Evolutionary conservation across 2,113 vertebrate genomes (phyloP).

Genomic region (Pseudois nayaur): DNA sequence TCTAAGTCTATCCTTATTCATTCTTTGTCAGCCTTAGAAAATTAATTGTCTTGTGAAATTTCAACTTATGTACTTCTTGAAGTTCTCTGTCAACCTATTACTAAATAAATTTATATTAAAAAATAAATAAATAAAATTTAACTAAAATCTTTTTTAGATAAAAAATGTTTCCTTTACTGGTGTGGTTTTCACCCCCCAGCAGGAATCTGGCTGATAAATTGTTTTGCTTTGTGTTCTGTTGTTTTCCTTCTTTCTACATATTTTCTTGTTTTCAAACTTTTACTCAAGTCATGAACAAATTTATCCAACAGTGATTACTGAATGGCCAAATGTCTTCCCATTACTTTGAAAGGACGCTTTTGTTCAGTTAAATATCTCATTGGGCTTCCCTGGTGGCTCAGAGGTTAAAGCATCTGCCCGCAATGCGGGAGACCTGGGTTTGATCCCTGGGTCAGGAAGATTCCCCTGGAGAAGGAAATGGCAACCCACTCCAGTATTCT

Average conservation of each 20-base stretch:
- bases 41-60: background rate
- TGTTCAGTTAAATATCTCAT: background rate
- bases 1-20: background rate
- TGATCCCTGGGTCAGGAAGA: no score
- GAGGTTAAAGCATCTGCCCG: no score
- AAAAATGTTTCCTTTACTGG: background rate
- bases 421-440: no score
- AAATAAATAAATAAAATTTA: background rate
- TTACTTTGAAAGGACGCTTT: background rate
- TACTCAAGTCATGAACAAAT: background rate
- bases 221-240: background rate
- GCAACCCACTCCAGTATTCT: no score
- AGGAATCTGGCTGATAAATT: background rate
- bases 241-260: background rate
- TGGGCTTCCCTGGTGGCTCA: no score
- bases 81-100: background rate
- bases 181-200: background rate
- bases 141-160: background rate
- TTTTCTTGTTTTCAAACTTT: background rate
- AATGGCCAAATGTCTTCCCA: background rate
- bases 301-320: background rate
- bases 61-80: background rate
- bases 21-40: background rate
- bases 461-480: no score
- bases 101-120: no score